Evolutionary conservation across 2,888 invertebrate species (phyloP).

Genomic region (Cosmopolites sordidus): DNA sequence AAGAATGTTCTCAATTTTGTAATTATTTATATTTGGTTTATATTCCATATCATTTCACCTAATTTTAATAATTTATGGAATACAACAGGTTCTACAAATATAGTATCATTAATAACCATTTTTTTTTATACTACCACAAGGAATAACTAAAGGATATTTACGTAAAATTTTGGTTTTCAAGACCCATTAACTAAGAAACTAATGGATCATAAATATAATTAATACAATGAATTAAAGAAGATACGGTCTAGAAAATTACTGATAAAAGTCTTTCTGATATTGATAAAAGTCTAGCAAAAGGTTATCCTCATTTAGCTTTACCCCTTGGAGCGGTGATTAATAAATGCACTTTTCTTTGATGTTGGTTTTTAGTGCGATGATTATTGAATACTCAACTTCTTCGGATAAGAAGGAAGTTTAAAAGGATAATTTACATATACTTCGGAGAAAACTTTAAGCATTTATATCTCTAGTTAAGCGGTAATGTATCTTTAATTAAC

Average conservation of each 20-base stretch:
- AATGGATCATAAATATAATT: constrained; percentile 11
- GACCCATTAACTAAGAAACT: no score
- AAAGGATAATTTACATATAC: not conserved
- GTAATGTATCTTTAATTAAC: no score
- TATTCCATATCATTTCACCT: no score
- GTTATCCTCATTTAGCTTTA: not conserved
- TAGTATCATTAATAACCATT: no score
- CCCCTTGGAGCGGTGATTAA: not conserved
- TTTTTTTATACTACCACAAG: no score
- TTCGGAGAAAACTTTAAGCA: not conserved
- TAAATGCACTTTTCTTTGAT: not conserved
- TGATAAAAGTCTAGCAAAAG: not conserved
- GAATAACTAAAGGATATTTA: no score
- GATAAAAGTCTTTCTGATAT: constrained; percentile 8
- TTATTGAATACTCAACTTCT: not conserved
- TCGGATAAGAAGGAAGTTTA: not conserved
- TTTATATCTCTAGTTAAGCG: no score
- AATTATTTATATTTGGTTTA: no score
- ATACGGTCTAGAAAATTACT: constrained; percentile 19
- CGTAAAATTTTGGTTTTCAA: no score
- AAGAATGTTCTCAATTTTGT: no score
- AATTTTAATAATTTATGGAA: no score
- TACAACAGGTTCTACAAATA: no score
- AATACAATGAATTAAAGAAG: constrained; percentile 16
- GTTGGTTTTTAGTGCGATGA: not conserved